These are phyloP conservation scores for Varecia variegata DNA, from an alignment of 2,797 vertebrate genomes.

Conservation along the genomic window DNA sequence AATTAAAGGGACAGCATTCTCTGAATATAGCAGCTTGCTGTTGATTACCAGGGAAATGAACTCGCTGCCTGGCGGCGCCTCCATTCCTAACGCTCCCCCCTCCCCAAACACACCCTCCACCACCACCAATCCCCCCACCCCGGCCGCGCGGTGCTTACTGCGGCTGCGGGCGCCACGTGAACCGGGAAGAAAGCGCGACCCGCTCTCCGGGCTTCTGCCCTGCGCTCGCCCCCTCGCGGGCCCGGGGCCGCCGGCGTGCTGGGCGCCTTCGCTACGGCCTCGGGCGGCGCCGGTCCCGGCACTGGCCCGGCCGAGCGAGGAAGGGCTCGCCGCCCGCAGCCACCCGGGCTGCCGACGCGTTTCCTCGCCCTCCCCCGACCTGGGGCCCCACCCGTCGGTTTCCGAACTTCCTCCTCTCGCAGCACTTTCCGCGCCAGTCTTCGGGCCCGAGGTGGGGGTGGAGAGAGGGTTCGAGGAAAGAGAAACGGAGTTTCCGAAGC, in stretches of 20 bases:
- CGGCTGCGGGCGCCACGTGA: slow-evolving; percentile 75
- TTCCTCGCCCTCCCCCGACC: slow-evolving; percentile 19
- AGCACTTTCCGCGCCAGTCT: slow-evolving; percentile 40
- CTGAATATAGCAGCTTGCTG: slow-evolving; percentile 92
- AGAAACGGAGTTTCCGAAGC: slow-evolving; percentile 38
- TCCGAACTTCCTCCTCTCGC: slow-evolving; percentile 57
- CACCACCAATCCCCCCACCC: slow-evolving; percentile 19
- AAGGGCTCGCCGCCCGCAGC: neutral
- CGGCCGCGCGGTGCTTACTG: slow-evolving; percentile 48
- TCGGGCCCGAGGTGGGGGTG: neutral
- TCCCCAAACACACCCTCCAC: slow-evolving; percentile 74
- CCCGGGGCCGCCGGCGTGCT: neutral
- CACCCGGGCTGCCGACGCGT: neutral
- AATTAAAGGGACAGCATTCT: slow-evolving; percentile 98
- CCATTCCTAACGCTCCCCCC: slow-evolving; percentile 75
- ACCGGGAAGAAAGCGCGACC: slow-evolving; percentile 29
- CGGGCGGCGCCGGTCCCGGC: neutral
- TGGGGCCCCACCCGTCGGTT: slow-evolving; percentile 29
- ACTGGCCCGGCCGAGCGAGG: neutral
- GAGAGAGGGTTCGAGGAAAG: neutral
- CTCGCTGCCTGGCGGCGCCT: slow-evolving; percentile 86
- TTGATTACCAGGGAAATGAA: slow-evolving; percentile 94
- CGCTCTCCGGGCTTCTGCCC: slow-evolving; percentile 1
- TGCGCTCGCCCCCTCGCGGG: slow-evolving; percentile 69
- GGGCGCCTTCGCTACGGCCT: neutral